phyloP scores from a whole-genome alignment of 2,113 vertebrate species.

The Willisornis vidua region DNA sequence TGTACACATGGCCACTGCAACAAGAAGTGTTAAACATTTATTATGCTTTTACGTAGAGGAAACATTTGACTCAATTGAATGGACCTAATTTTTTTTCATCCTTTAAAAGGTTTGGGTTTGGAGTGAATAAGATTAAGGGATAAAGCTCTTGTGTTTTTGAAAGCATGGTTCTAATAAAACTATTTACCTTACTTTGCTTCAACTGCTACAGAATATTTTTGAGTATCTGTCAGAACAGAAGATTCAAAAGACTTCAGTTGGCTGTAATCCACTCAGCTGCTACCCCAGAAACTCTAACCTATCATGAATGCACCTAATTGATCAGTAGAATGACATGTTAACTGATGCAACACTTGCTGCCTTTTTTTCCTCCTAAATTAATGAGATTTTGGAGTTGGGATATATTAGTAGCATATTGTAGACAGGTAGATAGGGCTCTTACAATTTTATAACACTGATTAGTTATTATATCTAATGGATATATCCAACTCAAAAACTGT shows the following conservation, averaged over 20 bases:
- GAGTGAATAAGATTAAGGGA: neutral
- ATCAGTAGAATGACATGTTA: neutral
- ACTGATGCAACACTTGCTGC: neutral
- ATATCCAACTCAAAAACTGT: no score
- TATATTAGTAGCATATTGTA: neutral
- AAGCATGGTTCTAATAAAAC: neutral
- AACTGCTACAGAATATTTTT: neutral
- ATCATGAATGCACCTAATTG: neutral
- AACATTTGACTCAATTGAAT: neutral
- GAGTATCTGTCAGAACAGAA: neutral
- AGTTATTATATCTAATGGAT: no score
- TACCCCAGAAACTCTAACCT: neutral
- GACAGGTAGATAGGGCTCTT: neutral
- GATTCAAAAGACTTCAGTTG: neutral
- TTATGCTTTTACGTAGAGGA: neutral
- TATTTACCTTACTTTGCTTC: neutral
- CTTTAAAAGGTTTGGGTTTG: neutral
- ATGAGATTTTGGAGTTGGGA: neutral
- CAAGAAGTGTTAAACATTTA: neutral
- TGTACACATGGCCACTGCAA: neutral
- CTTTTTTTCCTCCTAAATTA: neutral
- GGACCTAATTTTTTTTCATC: neutral
- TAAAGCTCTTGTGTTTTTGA: neutral
- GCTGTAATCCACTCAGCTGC: neutral
- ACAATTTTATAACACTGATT: no score